A percentile compares a stretch with the other conserved stretches of the same genome.
Evolutionary conservation across 2,888 invertebrate species (phyloP).

Genomic region (Drosophila meridionalis): DNA sequence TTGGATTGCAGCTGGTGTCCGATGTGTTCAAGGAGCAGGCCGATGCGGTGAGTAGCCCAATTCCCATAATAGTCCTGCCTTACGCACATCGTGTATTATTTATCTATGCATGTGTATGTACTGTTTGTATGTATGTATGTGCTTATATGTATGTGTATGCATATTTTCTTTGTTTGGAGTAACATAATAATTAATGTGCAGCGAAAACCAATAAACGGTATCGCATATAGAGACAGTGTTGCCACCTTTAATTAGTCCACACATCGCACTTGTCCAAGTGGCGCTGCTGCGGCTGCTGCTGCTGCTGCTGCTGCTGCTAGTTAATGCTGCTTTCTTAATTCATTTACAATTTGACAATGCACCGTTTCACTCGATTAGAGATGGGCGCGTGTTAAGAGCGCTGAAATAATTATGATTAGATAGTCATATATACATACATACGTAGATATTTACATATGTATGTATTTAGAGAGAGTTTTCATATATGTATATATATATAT

Average conservation of each 20-base stretch:
- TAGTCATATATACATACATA: not conserved
- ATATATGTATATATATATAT: too few relatives aligned
- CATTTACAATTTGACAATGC: conserved; percentile 4
- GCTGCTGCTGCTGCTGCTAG: not conserved
- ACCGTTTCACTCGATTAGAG: conserved; percentile 13
- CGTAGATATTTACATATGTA: not conserved
- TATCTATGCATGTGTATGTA: not conserved
- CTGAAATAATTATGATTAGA: not conserved
- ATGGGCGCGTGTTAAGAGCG: conserved; percentile 15
- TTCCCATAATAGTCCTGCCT: conserved; percentile 14
- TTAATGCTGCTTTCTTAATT: conserved; percentile 3
- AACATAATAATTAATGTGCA: conserved; percentile 20
- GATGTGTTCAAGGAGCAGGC: conserved; percentile 78
- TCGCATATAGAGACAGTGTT: conserved; percentile 32
- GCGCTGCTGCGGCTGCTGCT: not conserved
- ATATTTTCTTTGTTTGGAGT: conserved; percentile 43
- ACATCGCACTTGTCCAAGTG: conserved; percentile 1
- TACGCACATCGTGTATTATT: conserved; percentile 1
- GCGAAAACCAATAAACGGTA: conserved; percentile 7
- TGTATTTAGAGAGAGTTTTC: not conserved
- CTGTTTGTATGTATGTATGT: not conserved
- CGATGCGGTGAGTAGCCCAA: conserved; percentile 74
- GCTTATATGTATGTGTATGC: not conserved
- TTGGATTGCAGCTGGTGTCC: conserved; percentile 69
- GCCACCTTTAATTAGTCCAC: conserved; percentile 36